Evolutionary conservation across 2,888 invertebrate species (phyloP), one percentile per base, ranked within the genome.

Genomic region (Drosophila silvestris): DNA sequence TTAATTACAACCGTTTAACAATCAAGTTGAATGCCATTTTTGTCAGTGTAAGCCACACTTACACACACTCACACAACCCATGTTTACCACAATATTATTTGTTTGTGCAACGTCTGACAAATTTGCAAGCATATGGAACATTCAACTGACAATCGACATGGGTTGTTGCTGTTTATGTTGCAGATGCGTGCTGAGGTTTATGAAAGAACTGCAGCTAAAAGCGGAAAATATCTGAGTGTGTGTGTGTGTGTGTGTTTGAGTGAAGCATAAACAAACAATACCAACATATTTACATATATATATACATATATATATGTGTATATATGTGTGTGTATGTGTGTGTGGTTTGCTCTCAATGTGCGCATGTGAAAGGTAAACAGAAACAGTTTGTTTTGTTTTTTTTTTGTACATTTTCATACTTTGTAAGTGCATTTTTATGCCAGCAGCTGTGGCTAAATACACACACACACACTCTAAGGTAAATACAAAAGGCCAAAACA

Each of bases 281-380:
- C 14, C 3, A 22, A 47, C 26, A 47, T 16, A 47, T 47, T 16
- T 16, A 47, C 16, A 47, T 47, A 22, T 26, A 9, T n/a, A 5
- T n/a, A 19, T 30, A 28, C 5, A 32, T 28, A 26, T 57, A 26
- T 41, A 30, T 14, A 37, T 51, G 16, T 14, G 4, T n/a, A 6
- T 35, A n/a, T 7, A 28, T 22, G 30, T 26, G 35, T 47, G 26
- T 50, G 22, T n/a, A 22, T 47, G 63, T 37, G 52, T 59, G 19
- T 77, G 47, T 47, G 57, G 53, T n/a, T 57, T 79, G 82, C 65
- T 71, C 75, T 66, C 70, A 74, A 74, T 74, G 64, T 62, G 26
- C 30, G 39, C 16, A 71, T 82, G 82, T 79, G 74, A 88, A 88
- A 85, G 83, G 85, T 83, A 90, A 85, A 90, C 81, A 85, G 56